Conservation (phyloP, 1,140 invertebrate species). For the Drosophila melanica region DNA sequence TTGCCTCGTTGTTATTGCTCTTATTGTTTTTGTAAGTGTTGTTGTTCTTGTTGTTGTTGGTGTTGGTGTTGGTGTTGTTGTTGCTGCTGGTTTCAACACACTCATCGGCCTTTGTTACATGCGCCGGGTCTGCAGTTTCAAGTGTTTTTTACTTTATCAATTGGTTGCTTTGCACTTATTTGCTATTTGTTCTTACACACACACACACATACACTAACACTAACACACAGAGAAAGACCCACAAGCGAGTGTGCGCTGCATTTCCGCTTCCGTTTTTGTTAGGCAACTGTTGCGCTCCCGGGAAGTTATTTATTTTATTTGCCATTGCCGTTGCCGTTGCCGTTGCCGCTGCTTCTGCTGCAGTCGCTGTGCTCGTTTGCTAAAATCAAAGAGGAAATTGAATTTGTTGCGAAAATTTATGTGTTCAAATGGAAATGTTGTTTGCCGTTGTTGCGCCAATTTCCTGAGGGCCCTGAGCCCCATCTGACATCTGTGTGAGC, state of each 20-base stretch:
- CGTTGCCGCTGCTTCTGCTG: slow-evolving; percentile 17
- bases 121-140: slow-evolving; percentile 65
- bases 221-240: slow-evolving; percentile 4
- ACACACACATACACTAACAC: slow-evolving; percentile 29
- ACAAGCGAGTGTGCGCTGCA: slow-evolving; percentile 54
- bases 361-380: slow-evolving; percentile 64
- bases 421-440: slow-evolving; percentile 77
- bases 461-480: slow-evolving; percentile 53
- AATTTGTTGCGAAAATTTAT: slow-evolving; percentile 82
- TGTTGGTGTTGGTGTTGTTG: slow-evolving; percentile 30
- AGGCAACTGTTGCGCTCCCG: slow-evolving; percentile 77
- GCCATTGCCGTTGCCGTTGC: slow-evolving; percentile 52
- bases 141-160: slow-evolving; percentile 83
- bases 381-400: slow-evolving; percentile 82
- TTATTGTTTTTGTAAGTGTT: slow-evolving; percentile 34
- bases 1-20: slow-evolving; percentile 60
- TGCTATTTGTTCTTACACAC: slow-evolving; percentile 76
- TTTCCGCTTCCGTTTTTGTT: slow-evolving; percentile 77
- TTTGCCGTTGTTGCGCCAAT: slow-evolving; percentile 76
- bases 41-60: slow-evolving; percentile 17
- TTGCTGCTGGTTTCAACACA: slow-evolving; percentile 57
- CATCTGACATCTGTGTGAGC: slow-evolving; percentile 41
- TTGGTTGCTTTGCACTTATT: slow-evolving; percentile 83
- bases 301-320: slow-evolving; percentile 83
- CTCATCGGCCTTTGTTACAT: slow-evolving; percentile 72